A percentile compares a stretch with the other conserved stretches of the same genome.
Evolutionary conservation across 1,140 invertebrate genomes (phyloP).

Genomic region (Helicoverpa armigera): DNA sequence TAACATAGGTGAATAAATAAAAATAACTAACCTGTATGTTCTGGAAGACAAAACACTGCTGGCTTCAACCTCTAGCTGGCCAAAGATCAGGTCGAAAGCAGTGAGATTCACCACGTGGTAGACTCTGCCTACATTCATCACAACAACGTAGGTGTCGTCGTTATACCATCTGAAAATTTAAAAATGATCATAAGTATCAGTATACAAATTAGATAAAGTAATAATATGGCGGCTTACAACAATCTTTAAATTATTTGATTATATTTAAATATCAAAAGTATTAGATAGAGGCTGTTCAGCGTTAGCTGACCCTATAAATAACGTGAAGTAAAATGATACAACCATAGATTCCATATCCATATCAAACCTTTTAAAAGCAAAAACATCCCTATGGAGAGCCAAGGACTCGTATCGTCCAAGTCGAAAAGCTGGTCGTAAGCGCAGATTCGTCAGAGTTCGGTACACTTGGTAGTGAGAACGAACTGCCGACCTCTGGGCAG

Average conservation of each 20-base stretch:
- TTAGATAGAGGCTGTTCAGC: too few species aligned
- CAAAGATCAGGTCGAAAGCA: slow-evolving; percentile 76
- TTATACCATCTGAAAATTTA: slow-evolving; percentile 81
- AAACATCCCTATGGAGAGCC: slow-evolving; percentile 71
- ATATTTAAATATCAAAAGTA: too few species aligned
- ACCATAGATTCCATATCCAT: too few species aligned
- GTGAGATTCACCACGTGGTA: slow-evolving; percentile 78
- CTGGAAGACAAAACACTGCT: slow-evolving; percentile 77
- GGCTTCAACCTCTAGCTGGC: slow-evolving; percentile 75
- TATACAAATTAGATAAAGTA: too few species aligned
- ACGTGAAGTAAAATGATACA: too few species aligned
- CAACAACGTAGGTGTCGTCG: slow-evolving; percentile 77
- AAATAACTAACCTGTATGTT: slow-evolving; percentile 66
- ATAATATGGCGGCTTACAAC: too few species aligned
- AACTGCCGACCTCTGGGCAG: slow-evolving; percentile 65
- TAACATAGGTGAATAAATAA: background rate
- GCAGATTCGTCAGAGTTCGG: slow-evolving; percentile 64
- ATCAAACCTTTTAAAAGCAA: slow-evolving; percentile 76
- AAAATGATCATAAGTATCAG: too few species aligned
- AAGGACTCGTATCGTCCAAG: slow-evolving; percentile 73
- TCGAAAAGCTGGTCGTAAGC: slow-evolving; percentile 71
- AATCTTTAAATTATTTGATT: too few species aligned
- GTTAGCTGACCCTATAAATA: too few species aligned
- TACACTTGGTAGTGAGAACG: slow-evolving; percentile 78
- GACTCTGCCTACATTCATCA: slow-evolving; percentile 75